These are phyloP conservation scores for Semaprochilodus insignis DNA, from an alignment of 2,797 vertebrate species.

Conservation along the genomic window DNA sequence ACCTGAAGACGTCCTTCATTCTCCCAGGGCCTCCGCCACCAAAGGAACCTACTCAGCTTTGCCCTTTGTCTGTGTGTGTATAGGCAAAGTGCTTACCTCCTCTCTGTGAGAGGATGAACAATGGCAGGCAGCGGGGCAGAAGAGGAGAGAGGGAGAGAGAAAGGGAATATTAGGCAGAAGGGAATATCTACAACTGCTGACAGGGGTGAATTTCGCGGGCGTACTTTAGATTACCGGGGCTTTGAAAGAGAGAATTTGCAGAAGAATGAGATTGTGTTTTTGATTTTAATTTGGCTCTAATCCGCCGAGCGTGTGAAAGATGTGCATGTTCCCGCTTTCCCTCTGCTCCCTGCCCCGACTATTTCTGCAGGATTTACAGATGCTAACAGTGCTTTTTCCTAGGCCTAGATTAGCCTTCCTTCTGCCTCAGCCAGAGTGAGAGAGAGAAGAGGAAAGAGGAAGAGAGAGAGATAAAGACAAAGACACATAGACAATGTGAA, in stretches of 20 bases:
- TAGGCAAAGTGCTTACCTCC: conserved; percentile 79
- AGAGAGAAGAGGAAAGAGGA: conserved; percentile 1
- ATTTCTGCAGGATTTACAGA: conserved; percentile 69
- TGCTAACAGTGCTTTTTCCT: conserved; percentile 65
- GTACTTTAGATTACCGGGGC: conserved; percentile 72
- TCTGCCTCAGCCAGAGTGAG: background rate
- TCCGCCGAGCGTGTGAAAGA: conserved; percentile 73
- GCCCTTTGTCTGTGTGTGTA: conserved; percentile 80
- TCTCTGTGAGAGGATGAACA: conserved; percentile 65
- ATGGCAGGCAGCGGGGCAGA: conserved; percentile 55
- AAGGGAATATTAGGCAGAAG: conserved; percentile 59
- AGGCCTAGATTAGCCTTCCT: conserved; percentile 52
- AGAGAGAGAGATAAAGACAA: conserved; percentile 9
- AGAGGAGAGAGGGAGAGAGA: conserved; percentile 68
- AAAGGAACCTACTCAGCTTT: conserved; percentile 78
- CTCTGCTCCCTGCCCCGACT: conserved; percentile 62
- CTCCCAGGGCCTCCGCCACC: conserved; percentile 82
- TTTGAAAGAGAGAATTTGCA: conserved; percentile 69
- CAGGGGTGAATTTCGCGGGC: conserved; percentile 76
- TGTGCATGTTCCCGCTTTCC: conserved; percentile 56
- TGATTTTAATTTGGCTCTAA: conserved; percentile 83
- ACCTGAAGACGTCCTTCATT: conserved; percentile 78
- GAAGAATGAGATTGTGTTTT: conserved; percentile 81
- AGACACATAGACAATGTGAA: background rate
- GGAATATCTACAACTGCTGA: conserved; percentile 84